phyloP scores from a whole-genome alignment of 2,888 invertebrate genomes.

The Callinectes sapidus region DNA sequence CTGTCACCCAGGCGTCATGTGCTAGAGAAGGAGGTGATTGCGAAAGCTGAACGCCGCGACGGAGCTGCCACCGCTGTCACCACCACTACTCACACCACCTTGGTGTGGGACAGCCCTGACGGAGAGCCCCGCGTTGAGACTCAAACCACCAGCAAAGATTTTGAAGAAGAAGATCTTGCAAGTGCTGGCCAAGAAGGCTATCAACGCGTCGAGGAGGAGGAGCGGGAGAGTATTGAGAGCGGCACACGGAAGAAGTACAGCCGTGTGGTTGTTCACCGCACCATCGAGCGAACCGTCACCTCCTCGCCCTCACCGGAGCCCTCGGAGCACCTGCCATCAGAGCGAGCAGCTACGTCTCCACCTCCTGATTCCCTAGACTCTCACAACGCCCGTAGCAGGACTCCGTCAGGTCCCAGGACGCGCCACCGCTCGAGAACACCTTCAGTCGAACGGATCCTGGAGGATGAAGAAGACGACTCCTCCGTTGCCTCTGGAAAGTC shows the following conservation, averaged over 20 bases:
- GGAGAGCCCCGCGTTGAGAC: constrained; percentile 54
- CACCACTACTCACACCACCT: constrained; percentile 50
- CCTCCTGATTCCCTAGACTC: constrained; percentile 30
- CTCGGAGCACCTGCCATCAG: constrained; percentile 32
- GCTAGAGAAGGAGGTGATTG: constrained; percentile 47
- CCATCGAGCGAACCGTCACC: constrained; percentile 43
- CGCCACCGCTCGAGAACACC: constrained; percentile 66
- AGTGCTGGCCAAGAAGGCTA: constrained; percentile 39
- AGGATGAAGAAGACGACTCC: constrained; percentile 58
- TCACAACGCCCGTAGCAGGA: constrained; percentile 50
- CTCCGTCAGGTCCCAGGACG: constrained; percentile 47
- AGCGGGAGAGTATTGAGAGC: constrained; percentile 50
- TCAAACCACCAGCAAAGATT: constrained; percentile 42
- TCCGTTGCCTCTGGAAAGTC: constrained; percentile 13
- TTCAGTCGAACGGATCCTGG: constrained; percentile 68
- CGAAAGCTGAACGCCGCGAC: constrained; percentile 54
- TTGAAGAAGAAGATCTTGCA: constrained; percentile 57
- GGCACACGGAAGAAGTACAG: constrained; percentile 52
- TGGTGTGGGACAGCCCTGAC: constrained; percentile 34
- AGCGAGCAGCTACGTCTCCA: not conserved
- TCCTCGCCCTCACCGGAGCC: constrained; percentile 57
- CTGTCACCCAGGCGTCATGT: constrained; percentile 49
- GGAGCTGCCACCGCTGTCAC: constrained; percentile 46
- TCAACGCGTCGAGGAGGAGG: constrained; percentile 59
- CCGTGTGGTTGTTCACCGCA: constrained; percentile 52